These are phyloP conservation scores for Campylorhamphus procurvoides DNA, from an alignment of 2,113 vertebrate genomes.

Conservation along the genomic window DNA sequence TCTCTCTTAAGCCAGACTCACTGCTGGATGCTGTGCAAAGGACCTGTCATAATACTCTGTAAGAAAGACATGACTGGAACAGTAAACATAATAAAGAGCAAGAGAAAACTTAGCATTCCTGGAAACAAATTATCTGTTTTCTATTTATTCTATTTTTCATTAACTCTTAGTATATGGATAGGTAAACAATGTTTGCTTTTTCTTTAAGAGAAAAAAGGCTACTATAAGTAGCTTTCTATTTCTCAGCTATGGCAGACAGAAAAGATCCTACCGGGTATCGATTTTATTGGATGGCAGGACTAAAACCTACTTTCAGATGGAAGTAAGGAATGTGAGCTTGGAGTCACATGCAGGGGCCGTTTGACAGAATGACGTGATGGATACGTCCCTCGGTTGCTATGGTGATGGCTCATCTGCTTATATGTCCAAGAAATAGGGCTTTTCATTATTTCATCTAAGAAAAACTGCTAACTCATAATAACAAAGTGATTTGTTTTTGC, in stretches of 20 bases:
- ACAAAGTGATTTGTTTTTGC: slow-evolving; percentile 34
- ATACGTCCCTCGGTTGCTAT: slow-evolving; percentile 55
- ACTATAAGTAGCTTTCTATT: neutral
- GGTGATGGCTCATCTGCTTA: slow-evolving; percentile 65
- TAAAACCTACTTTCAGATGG: slow-evolving; percentile 50
- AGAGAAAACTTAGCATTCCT: neutral
- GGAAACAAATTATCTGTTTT: neutral
- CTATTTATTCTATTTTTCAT: neutral
- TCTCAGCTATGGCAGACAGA: neutral
- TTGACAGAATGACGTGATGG: slow-evolving; percentile 50
- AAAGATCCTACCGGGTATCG: slow-evolving; percentile 38
- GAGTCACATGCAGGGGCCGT: slow-evolving; percentile 57
- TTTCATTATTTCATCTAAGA: slow-evolving; percentile 61
- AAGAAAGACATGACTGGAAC: neutral
- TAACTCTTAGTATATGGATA: neutral
- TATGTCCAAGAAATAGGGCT: slow-evolving; percentile 60
- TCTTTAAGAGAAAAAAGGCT: neutral
- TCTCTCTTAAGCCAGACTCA: neutral
- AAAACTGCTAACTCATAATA: slow-evolving; percentile 62
- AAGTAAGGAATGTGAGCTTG: slow-evolving; percentile 62
- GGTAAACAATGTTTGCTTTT: neutral
- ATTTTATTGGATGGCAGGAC: slow-evolving; percentile 38
- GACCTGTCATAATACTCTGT: neutral
- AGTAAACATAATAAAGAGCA: neutral
- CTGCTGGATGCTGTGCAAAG: neutral